Conservation (phyloP, 2,113 vertebrate genomes). For the Heteronetta atricapilla region DNA sequence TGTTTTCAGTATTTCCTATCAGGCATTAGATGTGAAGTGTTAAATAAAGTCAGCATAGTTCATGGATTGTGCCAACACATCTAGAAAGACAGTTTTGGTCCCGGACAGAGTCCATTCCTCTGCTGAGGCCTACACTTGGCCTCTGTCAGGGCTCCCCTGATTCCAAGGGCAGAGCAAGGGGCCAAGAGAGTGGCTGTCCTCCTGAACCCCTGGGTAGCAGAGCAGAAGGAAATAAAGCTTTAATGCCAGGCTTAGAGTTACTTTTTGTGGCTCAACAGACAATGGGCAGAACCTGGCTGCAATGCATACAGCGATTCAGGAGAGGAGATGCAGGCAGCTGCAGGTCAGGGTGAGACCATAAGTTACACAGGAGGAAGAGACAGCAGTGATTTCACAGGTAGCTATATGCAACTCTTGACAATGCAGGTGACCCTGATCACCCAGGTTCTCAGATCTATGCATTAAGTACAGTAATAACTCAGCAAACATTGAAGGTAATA, state of each 20-base stretch:
- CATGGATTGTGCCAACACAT: background rate
- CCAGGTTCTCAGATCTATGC: background rate
- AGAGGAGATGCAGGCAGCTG: background rate
- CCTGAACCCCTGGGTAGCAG: no score
- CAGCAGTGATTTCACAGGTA: background rate
- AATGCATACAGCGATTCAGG: background rate
- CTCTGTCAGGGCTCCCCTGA: background rate
- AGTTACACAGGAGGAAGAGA: background rate
- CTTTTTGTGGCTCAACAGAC: background rate
- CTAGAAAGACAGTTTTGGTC: background rate
- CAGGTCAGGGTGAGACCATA: background rate
- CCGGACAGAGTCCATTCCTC: background rate
- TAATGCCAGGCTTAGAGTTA: background rate
- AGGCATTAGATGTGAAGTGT: background rate
- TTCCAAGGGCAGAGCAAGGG: background rate
- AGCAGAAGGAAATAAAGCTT: background rate
- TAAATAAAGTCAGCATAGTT: background rate
- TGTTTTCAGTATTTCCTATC: background rate
- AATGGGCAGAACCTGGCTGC: accelerated
- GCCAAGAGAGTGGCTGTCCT: no score
- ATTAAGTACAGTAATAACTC: background rate
- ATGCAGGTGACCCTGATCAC: accelerated
- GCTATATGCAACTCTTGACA: background rate
- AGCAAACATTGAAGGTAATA: background rate
- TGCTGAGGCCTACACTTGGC: background rate